These are phyloP conservation scores for Pachymerium ferrugineum DNA, from an alignment of 2,888 invertebrate species.

Conservation along the genomic window DNA sequence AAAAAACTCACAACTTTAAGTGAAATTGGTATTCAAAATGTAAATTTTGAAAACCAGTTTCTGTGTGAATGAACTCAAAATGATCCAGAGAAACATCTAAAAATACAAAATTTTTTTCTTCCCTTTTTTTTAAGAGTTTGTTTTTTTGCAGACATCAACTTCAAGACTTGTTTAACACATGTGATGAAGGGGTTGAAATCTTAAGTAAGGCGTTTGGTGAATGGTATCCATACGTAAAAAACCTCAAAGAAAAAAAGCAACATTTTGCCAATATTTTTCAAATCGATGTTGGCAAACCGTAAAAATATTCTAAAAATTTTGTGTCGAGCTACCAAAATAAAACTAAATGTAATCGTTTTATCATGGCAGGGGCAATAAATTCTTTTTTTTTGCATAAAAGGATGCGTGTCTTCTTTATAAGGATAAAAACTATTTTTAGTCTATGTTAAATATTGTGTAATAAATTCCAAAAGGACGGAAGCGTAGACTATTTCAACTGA, in stretches of 20 bases:
- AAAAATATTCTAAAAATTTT: neutral
- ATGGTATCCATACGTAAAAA: neutral
- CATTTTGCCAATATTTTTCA: neutral
- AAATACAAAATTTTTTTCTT: too few species aligned
- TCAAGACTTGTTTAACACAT: neutral
- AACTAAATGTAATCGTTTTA: neutral
- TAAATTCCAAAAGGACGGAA: too few species aligned
- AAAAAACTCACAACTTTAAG: neutral
- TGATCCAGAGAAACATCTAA: neutral
- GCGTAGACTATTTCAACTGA: too few species aligned
- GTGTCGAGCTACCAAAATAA: neutral
- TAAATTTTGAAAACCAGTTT: neutral
- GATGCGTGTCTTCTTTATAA: too few species aligned
- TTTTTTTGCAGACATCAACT: neutral
- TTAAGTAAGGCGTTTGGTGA: neutral
- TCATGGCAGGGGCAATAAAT: too few species aligned
- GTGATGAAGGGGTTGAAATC: neutral
- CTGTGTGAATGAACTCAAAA: neutral
- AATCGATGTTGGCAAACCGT: neutral
- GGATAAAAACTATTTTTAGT: too few species aligned
- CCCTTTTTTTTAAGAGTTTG: too few species aligned
- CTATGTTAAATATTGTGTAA: too few species aligned
- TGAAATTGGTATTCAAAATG: neutral
- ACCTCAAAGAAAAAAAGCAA: neutral
- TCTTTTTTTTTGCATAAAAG: too few species aligned